A percentile compares a stretch with the other conserved stretches of the same genome.
Conservation (phyloP, 2,113 vertebrate genomes). For the Rhea americana region DNA sequence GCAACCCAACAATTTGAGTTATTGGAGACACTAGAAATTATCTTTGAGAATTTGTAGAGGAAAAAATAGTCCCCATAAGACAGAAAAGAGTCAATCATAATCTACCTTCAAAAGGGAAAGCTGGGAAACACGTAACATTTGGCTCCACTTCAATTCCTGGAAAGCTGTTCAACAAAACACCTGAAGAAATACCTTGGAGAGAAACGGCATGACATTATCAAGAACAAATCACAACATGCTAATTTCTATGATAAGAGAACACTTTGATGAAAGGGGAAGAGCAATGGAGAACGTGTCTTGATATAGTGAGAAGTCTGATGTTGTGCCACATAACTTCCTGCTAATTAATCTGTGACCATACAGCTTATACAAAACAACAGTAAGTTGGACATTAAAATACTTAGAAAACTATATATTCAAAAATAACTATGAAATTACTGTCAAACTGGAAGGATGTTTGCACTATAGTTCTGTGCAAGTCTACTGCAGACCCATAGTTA, state of each 20-base stretch:
- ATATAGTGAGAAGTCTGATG: background rate
- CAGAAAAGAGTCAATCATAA: background rate
- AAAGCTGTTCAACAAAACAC: background rate
- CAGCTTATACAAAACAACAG: background rate
- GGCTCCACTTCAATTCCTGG: background rate
- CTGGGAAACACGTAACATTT: accelerated
- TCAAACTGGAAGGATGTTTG: background rate
- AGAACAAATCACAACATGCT: background rate
- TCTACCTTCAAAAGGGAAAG: background rate
- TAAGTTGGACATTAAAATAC: background rate
- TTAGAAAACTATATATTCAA: background rate
- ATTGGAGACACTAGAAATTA: background rate
- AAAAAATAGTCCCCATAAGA: background rate
- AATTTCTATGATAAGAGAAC: background rate
- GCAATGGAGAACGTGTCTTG: background rate
- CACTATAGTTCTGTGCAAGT: background rate
- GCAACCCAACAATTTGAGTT: background rate
- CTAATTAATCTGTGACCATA: background rate
- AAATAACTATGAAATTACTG: background rate
- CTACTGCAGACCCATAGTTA: too few relatives aligned
- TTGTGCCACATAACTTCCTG: background rate
- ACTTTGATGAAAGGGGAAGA: background rate
- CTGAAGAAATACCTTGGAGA: background rate
- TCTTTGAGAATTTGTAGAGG: background rate
- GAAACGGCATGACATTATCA: background rate